Base-by-base conservation (phyloP, 2,113 vertebrate species). In the Grantiella picta region DNA sequence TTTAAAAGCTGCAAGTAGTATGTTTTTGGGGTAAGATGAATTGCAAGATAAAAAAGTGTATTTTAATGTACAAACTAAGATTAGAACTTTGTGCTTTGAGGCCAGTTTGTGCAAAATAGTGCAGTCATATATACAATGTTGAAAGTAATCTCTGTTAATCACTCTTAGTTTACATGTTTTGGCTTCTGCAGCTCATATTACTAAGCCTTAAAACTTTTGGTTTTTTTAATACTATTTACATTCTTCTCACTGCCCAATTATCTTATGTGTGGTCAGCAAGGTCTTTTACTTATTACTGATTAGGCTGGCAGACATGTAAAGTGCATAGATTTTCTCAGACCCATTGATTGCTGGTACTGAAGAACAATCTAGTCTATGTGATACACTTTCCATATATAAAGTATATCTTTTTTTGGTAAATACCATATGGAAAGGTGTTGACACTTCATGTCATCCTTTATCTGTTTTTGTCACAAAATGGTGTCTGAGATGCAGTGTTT, bases 401-500 rank as follows among this genome's bases (percentile, higher is more conserved):
- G 23, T 28, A 5, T 60, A 28, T 40, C 56, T 84, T 84, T 92
- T 86, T 86, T 81, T 89, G 44, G 73, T 61, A 82, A 91, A 82
- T 89, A 72, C 53, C 75, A 72, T 91, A 92, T 69, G 89, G 86
- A 82, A 84, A 76, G 31, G 40, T 85, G 91, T 91, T 79, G 63
- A 86, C 81, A 73, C 81, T 82, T 44, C 28, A 47, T 92, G 66
- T 96, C 84, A 85, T 90, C 29, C 10, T 72, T 82, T 91, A 79
- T 91, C 84, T 89, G 73, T 61, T 92, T 93, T 93, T 94, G 65
- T 54, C 36, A 76, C 47, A 82, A 89, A 92, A 76, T 57, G 15
- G 11, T 54, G 40, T 87, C 75, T 81, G 86, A 93, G 15, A 52
- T 50, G 44, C 10, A 63, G 12, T 72, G n/a, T 66, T 86, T 92